Conservation (phyloP, 2,888 invertebrate species). For the Ormia ochracea region DNA sequence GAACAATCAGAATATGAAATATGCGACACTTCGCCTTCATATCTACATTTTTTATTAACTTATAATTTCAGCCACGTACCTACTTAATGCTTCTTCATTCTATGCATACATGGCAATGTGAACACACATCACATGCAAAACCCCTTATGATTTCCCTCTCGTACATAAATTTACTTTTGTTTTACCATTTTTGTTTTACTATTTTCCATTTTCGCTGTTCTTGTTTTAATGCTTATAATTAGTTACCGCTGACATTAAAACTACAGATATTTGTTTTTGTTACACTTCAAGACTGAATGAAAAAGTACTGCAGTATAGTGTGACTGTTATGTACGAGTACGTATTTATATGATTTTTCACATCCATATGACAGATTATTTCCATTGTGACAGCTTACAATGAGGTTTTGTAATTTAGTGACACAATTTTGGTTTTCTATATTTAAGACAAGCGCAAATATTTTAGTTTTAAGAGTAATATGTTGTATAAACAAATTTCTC, state of each 20-base stretch:
- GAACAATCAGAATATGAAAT: no score
- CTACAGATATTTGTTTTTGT: conserved; percentile 15
- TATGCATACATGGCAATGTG: not conserved
- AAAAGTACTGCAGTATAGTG: conserved; percentile 6
- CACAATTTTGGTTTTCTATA: conserved; percentile 59
- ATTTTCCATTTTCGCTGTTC: conserved; percentile 22
- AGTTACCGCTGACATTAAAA: conserved; percentile 43
- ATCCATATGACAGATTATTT: conserved; percentile 35
- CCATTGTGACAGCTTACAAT: conserved; percentile 54
- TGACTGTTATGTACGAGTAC: conserved; percentile 19
- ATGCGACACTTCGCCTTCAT: no score
- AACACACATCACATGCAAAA: conserved; percentile 10
- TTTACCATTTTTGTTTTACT: conserved; percentile 13
- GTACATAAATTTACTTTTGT: conserved; percentile 29
- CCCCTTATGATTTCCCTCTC: conserved; percentile 11
- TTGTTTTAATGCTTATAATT: conserved; percentile 48
- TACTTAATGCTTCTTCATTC: conserved; percentile 6
- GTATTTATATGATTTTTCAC: conserved; percentile 27
- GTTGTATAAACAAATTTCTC: conserved; percentile 22
- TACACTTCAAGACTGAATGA: conserved; percentile 2
- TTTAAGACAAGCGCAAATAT: conserved; percentile 42
- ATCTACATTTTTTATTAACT: not conserved
- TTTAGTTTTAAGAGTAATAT: conserved; percentile 28
- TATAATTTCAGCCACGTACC: not conserved
- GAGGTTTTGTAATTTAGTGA: conserved; percentile 65